Percentiles rank a stretch among this genome's conserved stretches.
Evolutionary conservation across 2,113 vertebrate species (phyloP).

Genomic region (Protobothrops mucrosquamatus): DNA sequence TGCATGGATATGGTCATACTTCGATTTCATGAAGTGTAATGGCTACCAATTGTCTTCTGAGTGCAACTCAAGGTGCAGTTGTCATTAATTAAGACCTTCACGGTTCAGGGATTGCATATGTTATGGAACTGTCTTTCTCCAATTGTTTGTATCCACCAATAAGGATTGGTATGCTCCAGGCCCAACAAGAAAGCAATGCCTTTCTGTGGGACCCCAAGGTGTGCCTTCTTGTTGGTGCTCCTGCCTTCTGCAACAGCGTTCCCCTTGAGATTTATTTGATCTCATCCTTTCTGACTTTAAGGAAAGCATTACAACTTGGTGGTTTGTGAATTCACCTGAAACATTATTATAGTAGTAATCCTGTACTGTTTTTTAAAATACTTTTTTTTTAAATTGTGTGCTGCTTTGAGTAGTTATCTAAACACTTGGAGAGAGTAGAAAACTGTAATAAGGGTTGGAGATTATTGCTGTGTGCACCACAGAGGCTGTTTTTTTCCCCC

Average conservation of each 20-base stretch:
- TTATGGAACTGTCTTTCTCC: not conserved
- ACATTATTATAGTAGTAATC: not conserved
- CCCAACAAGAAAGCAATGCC: not conserved
- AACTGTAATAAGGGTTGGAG: not conserved
- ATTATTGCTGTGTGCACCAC: not conserved
- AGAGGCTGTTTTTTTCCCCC: not conserved
- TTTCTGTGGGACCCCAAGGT: not conserved
- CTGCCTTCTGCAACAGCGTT: not conserved
- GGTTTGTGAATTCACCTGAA: not conserved
- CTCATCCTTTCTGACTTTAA: not conserved
- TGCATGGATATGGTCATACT: not conserved
- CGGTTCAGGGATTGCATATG: not conserved
- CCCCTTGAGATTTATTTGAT: not conserved
- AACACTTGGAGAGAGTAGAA: not conserved
- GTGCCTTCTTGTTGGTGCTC: not conserved
- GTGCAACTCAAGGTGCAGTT: not conserved
- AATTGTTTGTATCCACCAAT: not conserved
- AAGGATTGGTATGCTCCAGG: not conserved
- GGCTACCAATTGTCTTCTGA: not conserved
- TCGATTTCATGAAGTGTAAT: not conserved
- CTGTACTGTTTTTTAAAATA: not conserved
- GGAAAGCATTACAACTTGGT: not conserved
- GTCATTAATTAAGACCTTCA: not conserved
- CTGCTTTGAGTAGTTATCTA: not conserved
- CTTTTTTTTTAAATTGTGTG: not conserved